Evolutionary conservation across 2,113 vertebrate genomes (phyloP).

Genomic region (Piaya cayana): DNA sequence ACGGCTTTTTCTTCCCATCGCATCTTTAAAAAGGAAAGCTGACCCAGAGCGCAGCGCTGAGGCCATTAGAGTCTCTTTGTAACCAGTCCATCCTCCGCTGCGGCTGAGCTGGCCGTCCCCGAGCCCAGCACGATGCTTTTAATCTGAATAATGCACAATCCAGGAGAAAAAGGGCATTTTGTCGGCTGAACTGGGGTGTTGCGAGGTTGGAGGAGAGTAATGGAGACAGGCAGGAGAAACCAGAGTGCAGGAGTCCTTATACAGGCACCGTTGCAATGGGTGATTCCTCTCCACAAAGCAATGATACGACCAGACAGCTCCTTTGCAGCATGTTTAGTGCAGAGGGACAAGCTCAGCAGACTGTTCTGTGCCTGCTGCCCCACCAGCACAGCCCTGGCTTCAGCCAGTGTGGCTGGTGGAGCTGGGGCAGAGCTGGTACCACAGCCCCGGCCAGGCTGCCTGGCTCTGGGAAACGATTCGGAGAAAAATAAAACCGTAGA

Average conservation of each 20-base stretch:
- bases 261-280: accelerated
- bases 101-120: not conserved
- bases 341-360: accelerated
- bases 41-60: not conserved
- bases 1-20: not conserved
- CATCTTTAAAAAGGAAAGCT: not conserved
- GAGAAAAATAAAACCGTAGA: no score
- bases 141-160: not conserved
- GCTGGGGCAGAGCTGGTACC: not conserved
- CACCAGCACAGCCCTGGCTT: not conserved
- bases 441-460: not conserved
- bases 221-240: not conserved
- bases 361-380: not conserved
- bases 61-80: not conserved
- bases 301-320: not conserved
- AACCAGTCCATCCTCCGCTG: not conserved
- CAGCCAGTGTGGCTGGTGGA: accelerated
- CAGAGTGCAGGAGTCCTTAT: not conserved
- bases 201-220: not conserved
- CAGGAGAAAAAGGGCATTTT: not conserved
- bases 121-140: not conserved
- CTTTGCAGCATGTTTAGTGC: not conserved
- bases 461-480: no score
- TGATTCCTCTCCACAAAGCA: not conserved
- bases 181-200: accelerated